Base-by-base conservation (phyloP, 2,797 vertebrate genomes). In the Molossus alvarezi region DNA sequence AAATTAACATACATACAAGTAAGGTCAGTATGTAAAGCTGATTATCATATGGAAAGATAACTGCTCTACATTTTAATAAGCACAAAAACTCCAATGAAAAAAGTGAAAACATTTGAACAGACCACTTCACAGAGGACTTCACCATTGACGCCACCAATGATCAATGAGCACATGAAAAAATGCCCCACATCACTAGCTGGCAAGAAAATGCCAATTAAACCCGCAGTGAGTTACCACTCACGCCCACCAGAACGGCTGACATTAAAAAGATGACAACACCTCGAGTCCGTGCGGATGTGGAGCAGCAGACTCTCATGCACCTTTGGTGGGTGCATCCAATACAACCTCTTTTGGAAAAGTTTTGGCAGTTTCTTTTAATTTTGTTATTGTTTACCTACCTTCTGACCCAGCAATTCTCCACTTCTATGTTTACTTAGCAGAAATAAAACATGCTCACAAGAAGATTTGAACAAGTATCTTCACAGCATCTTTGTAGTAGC, bases 41-140 rank as follows among this genome's bases (percentile, higher is more conserved):
- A 64, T 92, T 95, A 45, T 65, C 48, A 55, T 37, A n/a, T 83
- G 72, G 75, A 88, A 80, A 88, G 23, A 69, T 58, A 75, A 65
- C 9, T 11, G n/a, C 27, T 88, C 21, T 62, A 18, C 11, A 73
- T 80, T 79, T 88, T n/a, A 90, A 7, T 76, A 77, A 93, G 51
- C 84, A 88, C 23, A 76, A 94, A 91, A 82, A 67, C 18, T 1
- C 37, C 77, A 64, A 6, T 71, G 58, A 18, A 57, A 87, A 71
- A 86, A 82, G 51, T 20, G 15, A 37, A 29, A 37, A 65, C 75
- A 51, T 75, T 58, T 57, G 33, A 57, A 79, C 57, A 83, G 37
- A 48, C 14, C 64, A 65, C 45, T 37, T 91, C 57, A 62, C 51
- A 75, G 67, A 80, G 88, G 29, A 76, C 75, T 21, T 77, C n/a